Conservation (phyloP, 1,140 invertebrate genomes). For the Macrocentrus cingulum region DNA sequence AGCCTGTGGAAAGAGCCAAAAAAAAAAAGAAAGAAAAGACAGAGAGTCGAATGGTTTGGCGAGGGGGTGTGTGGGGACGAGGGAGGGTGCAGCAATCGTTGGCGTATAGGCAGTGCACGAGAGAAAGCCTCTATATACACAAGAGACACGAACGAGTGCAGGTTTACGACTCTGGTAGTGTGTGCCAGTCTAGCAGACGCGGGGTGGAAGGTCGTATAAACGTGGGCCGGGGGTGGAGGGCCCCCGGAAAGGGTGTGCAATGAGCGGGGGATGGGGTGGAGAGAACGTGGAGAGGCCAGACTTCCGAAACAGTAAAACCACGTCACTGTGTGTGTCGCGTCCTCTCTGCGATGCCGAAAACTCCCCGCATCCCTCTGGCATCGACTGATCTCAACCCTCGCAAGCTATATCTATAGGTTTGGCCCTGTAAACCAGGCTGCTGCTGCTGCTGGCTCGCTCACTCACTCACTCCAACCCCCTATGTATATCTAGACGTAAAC, state of each 20-base stretch:
- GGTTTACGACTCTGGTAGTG: constrained; percentile 49
- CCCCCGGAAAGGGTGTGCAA: constrained; percentile 24
- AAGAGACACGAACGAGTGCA: constrained; percentile 30
- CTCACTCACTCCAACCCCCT: constrained; percentile 22
- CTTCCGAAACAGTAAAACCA: constrained; percentile 54
- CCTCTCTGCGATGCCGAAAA: constrained; percentile 22
- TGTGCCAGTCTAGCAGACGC: constrained; percentile 44
- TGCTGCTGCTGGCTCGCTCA: background rate
- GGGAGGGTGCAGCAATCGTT: constrained; percentile 7
- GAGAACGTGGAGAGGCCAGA: constrained; percentile 42
- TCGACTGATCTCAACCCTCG: constrained; percentile 1
- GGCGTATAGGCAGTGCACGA: constrained; percentile 2
- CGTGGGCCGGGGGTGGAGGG: constrained; percentile 16
- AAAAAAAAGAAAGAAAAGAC: no score
- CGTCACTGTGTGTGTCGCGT: constrained; percentile 41
- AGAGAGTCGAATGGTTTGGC: constrained; percentile 1
- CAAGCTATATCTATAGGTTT: no score
- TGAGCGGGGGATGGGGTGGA: constrained; percentile 10
- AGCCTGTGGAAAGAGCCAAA: background rate
- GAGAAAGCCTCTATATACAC: background rate
- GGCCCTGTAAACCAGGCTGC: no score
- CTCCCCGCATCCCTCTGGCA: constrained; percentile 12
- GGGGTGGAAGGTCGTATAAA: constrained; percentile 49
- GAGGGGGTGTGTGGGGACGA: constrained; percentile 25
- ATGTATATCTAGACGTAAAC: constrained; percentile 44